phyloP scores from a whole-genome alignment of 2,888 invertebrate genomes.

The Coelogynopora nodosa region DNA sequence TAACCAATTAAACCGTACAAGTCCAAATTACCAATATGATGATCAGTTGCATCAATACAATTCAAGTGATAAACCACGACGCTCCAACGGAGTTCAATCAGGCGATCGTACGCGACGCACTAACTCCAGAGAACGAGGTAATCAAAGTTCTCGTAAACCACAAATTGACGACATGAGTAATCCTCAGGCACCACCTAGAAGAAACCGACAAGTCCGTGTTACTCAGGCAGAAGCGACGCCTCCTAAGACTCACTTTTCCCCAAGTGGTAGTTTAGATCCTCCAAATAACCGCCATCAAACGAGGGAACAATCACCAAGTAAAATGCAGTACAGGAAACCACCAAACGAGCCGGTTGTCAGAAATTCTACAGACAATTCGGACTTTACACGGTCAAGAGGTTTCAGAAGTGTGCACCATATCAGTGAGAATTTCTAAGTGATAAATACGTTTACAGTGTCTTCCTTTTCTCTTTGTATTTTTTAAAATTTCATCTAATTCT shows the following conservation, averaged over 20 bases:
- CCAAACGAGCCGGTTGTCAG: not conserved
- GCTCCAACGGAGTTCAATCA: not conserved
- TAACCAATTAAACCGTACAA: not conserved
- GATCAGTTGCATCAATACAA: not conserved
- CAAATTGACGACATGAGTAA: not conserved
- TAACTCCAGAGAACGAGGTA: not conserved
- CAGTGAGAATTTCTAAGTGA: not conserved
- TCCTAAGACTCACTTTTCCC: not conserved
- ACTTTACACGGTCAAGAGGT: not conserved
- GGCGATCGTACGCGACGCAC: not conserved
- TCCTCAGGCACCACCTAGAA: not conserved
- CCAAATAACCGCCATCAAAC: not conserved
- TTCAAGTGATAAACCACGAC: not conserved
- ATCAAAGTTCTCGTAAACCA: not conserved
- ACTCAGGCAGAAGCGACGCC: not conserved
- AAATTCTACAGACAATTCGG: not conserved
- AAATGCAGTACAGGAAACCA: not conserved
- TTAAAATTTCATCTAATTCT: no score
- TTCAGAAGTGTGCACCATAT: conserved; percentile 10
- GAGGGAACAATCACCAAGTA: not conserved
- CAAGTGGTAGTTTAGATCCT: not conserved
- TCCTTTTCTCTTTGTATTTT: not conserved
- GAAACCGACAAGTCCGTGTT: not conserved
- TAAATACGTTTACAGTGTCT: not conserved
- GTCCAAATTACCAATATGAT: not conserved